These are phyloP conservation scores for Micrastur ruficollis DNA, from an alignment of 2,797 vertebrate genomes.

Conservation along the genomic window DNA sequence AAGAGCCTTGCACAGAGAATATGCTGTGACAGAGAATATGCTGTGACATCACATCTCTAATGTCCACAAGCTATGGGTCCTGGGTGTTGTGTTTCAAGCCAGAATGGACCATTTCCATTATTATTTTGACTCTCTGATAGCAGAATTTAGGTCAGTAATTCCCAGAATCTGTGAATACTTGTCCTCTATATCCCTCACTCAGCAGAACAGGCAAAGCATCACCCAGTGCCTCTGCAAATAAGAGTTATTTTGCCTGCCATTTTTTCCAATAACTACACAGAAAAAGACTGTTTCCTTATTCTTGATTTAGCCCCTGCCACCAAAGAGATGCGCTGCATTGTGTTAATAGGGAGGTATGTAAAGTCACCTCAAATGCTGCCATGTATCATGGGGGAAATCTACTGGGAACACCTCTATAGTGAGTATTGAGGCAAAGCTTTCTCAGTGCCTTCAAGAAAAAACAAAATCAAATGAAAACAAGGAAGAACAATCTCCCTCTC, in stretches of 20 bases:
- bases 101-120: neutral
- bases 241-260: neutral
- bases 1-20: neutral
- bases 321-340: neutral
- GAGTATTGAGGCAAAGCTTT: neutral
- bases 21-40: neutral
- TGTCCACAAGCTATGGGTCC: neutral
- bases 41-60: neutral
- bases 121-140: neutral
- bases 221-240: neutral
- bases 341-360: neutral
- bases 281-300: neutral
- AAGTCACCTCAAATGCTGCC: neutral
- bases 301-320: too few relatives aligned
- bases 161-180: neutral
- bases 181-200: neutral
- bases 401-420: neutral
- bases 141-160: neutral
- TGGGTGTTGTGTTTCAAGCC: neutral
- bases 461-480: neutral
- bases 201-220: neutral
- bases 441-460: neutral
- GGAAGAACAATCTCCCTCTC: neutral
- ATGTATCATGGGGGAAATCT: neutral
- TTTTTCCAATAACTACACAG: fast-evolving